Conservation (phyloP, 2,888 invertebrate species). For the Dynastes tityus region DNA sequence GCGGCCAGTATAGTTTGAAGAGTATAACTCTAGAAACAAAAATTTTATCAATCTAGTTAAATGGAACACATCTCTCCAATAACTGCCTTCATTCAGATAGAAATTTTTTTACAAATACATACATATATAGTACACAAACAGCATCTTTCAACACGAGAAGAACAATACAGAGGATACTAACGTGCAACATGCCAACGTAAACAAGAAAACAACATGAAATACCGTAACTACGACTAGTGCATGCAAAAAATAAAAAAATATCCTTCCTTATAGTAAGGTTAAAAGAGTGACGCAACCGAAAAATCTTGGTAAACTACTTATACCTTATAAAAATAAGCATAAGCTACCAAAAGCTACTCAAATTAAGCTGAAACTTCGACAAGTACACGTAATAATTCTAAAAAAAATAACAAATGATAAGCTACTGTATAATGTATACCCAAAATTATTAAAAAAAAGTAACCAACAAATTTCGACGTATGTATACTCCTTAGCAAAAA, state of each 20-base stretch:
- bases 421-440: slow-evolving; percentile 35
- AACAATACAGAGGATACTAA: slow-evolving; percentile 33
- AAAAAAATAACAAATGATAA: slow-evolving; percentile 37
- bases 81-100: slow-evolving; percentile 19
- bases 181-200: slow-evolving; percentile 45
- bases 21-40: neutral
- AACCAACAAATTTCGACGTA: slow-evolving; percentile 18
- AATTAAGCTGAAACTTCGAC: slow-evolving; percentile 49
- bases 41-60: no score
- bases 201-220: slow-evolving; percentile 48
- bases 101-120: slow-evolving; percentile 12
- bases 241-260: slow-evolving; percentile 62
- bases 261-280: slow-evolving; percentile 73
- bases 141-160: slow-evolving; percentile 10
- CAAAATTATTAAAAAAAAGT: slow-evolving; percentile 4
- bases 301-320: slow-evolving; percentile 63
- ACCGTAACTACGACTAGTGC: slow-evolving; percentile 51
- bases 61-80: no score
- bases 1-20: no score
- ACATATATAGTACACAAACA: slow-evolving; percentile 29
- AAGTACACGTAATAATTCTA: slow-evolving; percentile 49
- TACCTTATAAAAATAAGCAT: slow-evolving; percentile 58
- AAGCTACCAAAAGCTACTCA: slow-evolving; percentile 52
- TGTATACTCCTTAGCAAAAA: slow-evolving; percentile 19
- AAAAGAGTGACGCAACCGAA: slow-evolving; percentile 66